Evolutionary conservation across 2,888 invertebrate genomes (phyloP).

Genomic region (Nebria brevicollis): DNA sequence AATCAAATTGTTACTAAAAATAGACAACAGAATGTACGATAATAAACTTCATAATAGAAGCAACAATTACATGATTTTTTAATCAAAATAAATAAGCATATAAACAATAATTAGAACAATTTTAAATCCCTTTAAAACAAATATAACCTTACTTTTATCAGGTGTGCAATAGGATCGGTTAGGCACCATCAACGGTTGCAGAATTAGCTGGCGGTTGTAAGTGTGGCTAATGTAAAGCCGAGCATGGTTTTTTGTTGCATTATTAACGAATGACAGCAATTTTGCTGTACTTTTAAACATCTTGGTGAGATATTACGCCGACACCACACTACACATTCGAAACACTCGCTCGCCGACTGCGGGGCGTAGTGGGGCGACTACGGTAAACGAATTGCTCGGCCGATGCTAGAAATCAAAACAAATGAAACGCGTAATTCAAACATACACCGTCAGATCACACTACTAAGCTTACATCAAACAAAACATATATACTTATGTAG

Average conservation of each 20-base stretch:
- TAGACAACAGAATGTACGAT: too few species aligned
- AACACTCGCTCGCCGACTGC: not conserved
- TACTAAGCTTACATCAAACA: too few species aligned
- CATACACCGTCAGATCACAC: too few species aligned
- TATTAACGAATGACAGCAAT: constrained; percentile 30
- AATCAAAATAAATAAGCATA: not conserved
- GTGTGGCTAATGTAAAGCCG: constrained; percentile 25
- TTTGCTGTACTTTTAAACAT: constrained; percentile 36
- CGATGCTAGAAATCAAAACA: too few species aligned
- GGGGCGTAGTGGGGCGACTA: too few species aligned
- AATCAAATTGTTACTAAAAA: too few species aligned
- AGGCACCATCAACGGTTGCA: constrained; percentile 30
- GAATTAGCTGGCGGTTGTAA: constrained; percentile 8
- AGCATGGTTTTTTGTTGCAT: constrained; percentile 17
- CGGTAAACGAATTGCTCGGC: too few species aligned
- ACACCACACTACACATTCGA: not conserved
- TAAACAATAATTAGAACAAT: not conserved
- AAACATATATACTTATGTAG: too few species aligned
- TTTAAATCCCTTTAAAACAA: not conserved
- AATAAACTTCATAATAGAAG: too few species aligned
- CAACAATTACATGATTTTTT: not conserved
- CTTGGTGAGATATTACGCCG: not conserved
- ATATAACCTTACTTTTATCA: constrained; percentile 40
- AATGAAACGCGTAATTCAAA: too few species aligned
- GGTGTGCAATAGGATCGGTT: constrained; percentile 34